A percentile compares a stretch with the other conserved stretches of the same genome.
phyloP scores from a whole-genome alignment of 2,888 invertebrate genomes.

The Melanostoma scalare region DNA sequence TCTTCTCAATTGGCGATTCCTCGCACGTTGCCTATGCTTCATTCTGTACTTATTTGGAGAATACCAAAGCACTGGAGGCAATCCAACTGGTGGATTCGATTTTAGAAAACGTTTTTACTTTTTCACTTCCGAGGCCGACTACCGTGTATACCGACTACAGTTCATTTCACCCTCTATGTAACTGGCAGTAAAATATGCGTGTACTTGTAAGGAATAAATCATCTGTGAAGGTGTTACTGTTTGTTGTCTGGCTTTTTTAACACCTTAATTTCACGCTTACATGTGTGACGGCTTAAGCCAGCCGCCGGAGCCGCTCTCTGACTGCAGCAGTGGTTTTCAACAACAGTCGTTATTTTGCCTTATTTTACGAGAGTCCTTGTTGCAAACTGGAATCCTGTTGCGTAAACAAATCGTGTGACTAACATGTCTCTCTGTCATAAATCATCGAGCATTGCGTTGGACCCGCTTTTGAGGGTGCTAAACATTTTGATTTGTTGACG shows the following conservation, averaged over 20 bases:
- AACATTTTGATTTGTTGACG: constrained; percentile 72
- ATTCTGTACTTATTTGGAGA: constrained; percentile 16
- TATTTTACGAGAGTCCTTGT: constrained; percentile 51
- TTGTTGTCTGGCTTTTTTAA: constrained; percentile 71
- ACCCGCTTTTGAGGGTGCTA: constrained; percentile 53
- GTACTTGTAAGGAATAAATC: constrained; percentile 66
- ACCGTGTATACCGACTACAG: constrained; percentile 20
- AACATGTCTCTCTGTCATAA: constrained; percentile 65
- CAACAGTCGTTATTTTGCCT: constrained; percentile 33
- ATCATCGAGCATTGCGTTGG: constrained; percentile 68
- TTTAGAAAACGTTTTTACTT: constrained; percentile 64
- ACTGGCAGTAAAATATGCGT: constrained; percentile 67
- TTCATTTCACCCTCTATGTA: constrained; percentile 64
- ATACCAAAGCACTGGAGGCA: constrained; percentile 35
- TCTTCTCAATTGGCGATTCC: constrained; percentile 62
- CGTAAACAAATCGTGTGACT: constrained; percentile 72
- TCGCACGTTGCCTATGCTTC: constrained; percentile 62
- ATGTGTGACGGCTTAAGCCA: constrained; percentile 69
- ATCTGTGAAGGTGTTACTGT: constrained; percentile 73
- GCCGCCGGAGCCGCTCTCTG: not conserved
- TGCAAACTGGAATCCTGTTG: constrained; percentile 66
- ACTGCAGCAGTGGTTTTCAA: constrained; percentile 19
- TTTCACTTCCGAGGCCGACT: constrained; percentile 30
- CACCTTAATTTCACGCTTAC: constrained; percentile 73
- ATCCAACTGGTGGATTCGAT: constrained; percentile 72